phyloP scores from a whole-genome alignment of 2,888 invertebrate genomes.

The Leucophenga montana region DNA sequence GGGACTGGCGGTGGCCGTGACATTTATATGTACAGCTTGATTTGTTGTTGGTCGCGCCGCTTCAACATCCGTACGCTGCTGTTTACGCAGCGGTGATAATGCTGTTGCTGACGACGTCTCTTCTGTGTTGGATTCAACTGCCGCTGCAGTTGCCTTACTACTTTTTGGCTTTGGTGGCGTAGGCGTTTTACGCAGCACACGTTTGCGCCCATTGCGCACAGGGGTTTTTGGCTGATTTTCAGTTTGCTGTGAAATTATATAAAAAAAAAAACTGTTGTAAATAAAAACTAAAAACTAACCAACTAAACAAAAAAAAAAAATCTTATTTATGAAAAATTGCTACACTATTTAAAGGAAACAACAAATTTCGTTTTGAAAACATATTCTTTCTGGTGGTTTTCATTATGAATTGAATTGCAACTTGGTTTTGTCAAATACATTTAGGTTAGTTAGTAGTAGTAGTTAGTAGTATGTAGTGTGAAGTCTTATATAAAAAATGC shows the following conservation, averaged over 20 bases:
- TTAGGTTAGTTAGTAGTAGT: constrained; percentile 2
- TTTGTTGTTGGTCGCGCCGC: constrained; percentile 20
- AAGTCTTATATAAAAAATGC: no score
- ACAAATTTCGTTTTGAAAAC: constrained; percentile 17
- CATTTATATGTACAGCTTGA: not conserved
- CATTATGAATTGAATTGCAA: constrained; percentile 16
- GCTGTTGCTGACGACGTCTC: constrained; percentile 33
- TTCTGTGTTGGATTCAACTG: constrained; percentile 19
- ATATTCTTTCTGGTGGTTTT: constrained; percentile 7
- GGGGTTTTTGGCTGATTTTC: constrained; percentile 54
- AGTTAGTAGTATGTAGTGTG: not conserved
- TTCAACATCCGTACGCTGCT: constrained; percentile 48
- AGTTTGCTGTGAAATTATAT: constrained; percentile 41
- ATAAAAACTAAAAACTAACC: constrained; percentile 23
- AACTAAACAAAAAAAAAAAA: constrained; percentile 26
- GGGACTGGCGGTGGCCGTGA: constrained; percentile 47
- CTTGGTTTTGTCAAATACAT: not conserved
- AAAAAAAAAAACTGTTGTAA: constrained; percentile 26
- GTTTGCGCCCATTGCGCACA: constrained; percentile 62
- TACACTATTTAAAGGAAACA: constrained; percentile 13
- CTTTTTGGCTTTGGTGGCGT: constrained; percentile 31
- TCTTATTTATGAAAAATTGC: not conserved
- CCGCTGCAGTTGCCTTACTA: not conserved
- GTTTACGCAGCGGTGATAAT: constrained; percentile 57
- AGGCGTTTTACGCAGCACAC: constrained; percentile 52